phyloP scores from a whole-genome alignment of 2,113 vertebrate species.

The Spea multiplicata region DNA sequence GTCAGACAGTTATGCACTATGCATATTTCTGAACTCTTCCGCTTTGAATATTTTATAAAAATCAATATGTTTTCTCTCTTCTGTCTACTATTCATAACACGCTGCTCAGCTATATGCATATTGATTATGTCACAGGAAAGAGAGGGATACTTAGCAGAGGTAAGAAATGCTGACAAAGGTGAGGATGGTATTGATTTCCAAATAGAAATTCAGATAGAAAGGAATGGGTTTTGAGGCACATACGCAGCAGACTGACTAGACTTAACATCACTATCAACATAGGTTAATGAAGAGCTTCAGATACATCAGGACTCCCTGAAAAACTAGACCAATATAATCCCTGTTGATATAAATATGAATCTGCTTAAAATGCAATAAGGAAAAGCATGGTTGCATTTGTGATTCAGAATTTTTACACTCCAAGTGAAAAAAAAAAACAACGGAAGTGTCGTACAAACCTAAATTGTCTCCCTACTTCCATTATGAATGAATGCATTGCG shows the following conservation, averaged over 20 bases:
- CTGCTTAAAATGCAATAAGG: not conserved
- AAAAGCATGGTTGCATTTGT: no score
- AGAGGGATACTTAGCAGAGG: constrained; percentile 38
- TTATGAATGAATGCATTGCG: no score
- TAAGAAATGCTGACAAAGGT: constrained; percentile 47
- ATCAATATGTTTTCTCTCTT: constrained; percentile 33
- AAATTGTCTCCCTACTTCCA: no score
- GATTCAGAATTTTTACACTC: no score
- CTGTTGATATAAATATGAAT: not conserved
- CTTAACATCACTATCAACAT: not conserved
- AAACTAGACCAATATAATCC: constrained; percentile 10
- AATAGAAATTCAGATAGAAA: constrained; percentile 8
- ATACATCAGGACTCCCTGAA: not conserved
- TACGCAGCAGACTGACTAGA: constrained; percentile 3
- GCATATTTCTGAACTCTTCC: constrained; percentile 13
- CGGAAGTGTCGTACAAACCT: no score
- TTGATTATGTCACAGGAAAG: constrained; percentile 46
- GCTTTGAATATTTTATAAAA: constrained; percentile 41
- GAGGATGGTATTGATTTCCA: constrained; percentile 29
- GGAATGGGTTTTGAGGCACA: constrained; percentile 24
- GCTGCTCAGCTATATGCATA: constrained; percentile 38
- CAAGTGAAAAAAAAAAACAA: no score
- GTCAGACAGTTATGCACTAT: constrained; percentile 23
- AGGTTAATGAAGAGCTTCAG: not conserved
- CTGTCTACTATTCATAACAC: constrained; percentile 40